phyloP scores from a whole-genome alignment of 2,797 vertebrate genomes.

The Periparus ater region DNA sequence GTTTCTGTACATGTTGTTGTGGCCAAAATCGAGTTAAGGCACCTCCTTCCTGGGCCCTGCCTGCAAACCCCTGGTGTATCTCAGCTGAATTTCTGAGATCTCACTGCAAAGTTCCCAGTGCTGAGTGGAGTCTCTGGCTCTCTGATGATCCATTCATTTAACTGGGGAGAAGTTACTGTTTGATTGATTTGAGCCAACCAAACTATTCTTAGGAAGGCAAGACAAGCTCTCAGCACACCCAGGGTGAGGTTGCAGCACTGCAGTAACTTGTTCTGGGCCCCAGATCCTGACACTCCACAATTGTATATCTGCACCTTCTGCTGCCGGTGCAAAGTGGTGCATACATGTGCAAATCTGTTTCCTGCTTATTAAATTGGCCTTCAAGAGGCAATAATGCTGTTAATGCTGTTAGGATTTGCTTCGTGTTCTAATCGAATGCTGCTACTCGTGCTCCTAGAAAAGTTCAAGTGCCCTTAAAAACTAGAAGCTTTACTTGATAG shows the following conservation, averaged over 20 bases:
- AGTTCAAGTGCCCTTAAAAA: slow-evolving; percentile 14
- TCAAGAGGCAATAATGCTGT: background rate
- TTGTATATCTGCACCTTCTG: background rate
- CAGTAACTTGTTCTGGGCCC: background rate
- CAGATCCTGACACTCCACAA: background rate
- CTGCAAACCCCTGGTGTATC: background rate
- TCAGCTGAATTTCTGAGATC: background rate
- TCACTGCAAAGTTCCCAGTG: background rate
- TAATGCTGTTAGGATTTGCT: background rate
- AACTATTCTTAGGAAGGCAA: background rate
- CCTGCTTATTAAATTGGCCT: background rate
- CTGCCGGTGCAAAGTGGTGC: fast-evolving
- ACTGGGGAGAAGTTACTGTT: background rate
- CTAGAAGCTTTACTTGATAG: background rate
- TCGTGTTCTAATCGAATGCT: background rate
- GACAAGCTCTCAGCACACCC: background rate
- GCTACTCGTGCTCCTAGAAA: background rate
- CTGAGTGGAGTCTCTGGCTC: background rate
- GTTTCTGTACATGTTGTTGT: fast-evolving
- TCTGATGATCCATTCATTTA: background rate
- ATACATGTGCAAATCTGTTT: background rate
- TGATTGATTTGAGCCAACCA: background rate
- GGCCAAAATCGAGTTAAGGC: background rate
- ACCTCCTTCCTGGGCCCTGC: background rate
- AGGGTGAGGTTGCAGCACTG: background rate